These are phyloP conservation scores for Hermaeophaga mercurialis DNA, from an alignment of 2,888 invertebrate species.

Conservation along the genomic window DNA sequence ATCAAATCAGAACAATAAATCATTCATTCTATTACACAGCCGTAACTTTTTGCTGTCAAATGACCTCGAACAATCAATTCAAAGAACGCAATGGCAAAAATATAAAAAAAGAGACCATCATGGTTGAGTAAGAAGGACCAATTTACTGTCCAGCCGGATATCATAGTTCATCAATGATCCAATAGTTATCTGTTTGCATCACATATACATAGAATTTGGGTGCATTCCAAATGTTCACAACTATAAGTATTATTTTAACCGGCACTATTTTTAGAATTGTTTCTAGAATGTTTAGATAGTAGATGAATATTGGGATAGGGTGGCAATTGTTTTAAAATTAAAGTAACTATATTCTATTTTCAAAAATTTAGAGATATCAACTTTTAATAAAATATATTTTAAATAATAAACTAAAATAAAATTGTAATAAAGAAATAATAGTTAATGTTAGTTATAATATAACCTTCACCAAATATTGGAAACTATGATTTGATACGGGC, in stretches of 20 bases:
- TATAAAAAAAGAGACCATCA: not conserved
- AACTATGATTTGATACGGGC: too few species aligned
- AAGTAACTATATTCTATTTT: too few species aligned
- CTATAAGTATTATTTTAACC: not conserved
- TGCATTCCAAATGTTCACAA: not conserved
- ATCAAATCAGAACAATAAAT: not conserved
- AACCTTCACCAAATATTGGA: too few species aligned
- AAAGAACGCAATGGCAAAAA: not conserved
- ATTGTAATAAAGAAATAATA: too few species aligned
- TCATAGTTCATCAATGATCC: not conserved
- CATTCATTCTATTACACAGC: not conserved
- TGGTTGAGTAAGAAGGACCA: not conserved
- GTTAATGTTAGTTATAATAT: too few species aligned
- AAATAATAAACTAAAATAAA: too few species aligned
- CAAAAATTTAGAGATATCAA: not conserved
- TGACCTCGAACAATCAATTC: not conserved
- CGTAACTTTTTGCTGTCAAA: not conserved
- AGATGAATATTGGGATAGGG: not conserved
- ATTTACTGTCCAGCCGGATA: not conserved
- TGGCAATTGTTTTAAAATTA: not conserved
- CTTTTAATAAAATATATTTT: too few species aligned
- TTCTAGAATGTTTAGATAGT: not conserved
- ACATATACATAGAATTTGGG: not conserved
- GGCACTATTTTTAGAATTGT: not conserved
- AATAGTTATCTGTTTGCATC: not conserved